Evolutionary conservation across 2,113 vertebrate genomes (phyloP).

Genomic region (Pheucticus melanocephalus): DNA sequence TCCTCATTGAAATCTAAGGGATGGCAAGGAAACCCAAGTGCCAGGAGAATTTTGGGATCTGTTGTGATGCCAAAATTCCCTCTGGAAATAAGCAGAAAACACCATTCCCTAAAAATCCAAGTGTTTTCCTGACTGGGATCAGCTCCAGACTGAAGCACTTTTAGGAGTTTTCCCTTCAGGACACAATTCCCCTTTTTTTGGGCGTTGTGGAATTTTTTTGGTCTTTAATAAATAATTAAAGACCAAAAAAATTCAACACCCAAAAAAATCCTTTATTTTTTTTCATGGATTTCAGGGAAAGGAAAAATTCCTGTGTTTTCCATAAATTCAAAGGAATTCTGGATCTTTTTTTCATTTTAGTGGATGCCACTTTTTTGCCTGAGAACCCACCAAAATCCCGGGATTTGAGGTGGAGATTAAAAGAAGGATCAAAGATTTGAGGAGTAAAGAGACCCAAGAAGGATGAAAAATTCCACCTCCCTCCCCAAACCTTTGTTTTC

Average conservation of each 20-base stretch:
- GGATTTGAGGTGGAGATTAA: neutral
- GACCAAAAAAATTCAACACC: too few relatives aligned
- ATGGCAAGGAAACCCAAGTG: neutral
- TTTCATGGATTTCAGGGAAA: neutral
- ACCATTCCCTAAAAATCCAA: neutral
- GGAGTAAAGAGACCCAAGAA: rapidly evolving
- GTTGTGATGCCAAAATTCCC: rapidly evolving
- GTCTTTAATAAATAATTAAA: too few relatives aligned
- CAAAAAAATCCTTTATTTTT: too few relatives aligned
- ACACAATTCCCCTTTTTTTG: neutral
- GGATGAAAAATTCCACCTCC: neutral
- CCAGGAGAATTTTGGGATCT: neutral
- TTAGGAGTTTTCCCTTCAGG: neutral
- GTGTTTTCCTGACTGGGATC: neutral
- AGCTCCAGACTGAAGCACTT: neutral
- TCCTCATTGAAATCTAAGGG: neutral
- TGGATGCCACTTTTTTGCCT: rapidly evolving
- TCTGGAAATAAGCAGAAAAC: neutral
- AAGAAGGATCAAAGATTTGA: neutral
- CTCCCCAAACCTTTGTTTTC: neutral
- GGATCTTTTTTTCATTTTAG: neutral
- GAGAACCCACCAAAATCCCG: neutral
- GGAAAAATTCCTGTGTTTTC: rapidly evolving
- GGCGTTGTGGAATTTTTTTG: too few relatives aligned
- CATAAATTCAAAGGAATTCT: neutral